These are phyloP conservation scores for Aphis gossypii DNA, from an alignment of 1,140 invertebrate genomes.

Conservation along the genomic window DNA sequence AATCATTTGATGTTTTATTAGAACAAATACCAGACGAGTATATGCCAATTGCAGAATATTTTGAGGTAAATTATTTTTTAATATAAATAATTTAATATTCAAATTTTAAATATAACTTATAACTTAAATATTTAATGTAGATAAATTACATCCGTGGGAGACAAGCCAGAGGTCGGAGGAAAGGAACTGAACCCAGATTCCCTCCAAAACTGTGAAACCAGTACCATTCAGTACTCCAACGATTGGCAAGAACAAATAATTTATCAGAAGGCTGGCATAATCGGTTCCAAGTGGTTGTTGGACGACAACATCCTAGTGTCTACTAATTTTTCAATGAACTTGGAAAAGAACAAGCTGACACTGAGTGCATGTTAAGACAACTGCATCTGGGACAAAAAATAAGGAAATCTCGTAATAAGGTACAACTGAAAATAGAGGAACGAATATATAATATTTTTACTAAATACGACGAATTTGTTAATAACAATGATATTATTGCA, in stretches of 20 bases:
- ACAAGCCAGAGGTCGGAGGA: neutral
- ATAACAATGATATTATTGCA: no score
- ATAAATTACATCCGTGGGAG: neutral
- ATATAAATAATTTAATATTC: no score
- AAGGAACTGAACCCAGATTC: neutral
- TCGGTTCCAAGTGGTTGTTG: constrained; percentile 12
- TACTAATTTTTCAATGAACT: no score
- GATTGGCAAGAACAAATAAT: constrained; percentile 24
- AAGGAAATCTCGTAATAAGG: no score
- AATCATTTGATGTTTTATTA: neutral
- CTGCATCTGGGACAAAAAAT: no score
- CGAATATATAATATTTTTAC: no score
- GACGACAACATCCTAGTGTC: neutral
- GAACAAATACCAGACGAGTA: neutral
- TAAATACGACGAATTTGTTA: no score
- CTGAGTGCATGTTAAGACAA: no score
- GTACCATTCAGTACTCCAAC: neutral
- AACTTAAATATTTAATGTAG: neutral
- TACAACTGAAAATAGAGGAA: no score
- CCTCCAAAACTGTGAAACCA: neutral
- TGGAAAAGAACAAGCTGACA: no score
- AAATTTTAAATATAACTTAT: neutral
- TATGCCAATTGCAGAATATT: constrained; percentile 9
- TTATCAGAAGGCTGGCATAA: constrained; percentile 15
- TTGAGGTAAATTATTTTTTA: neutral